phyloP scores from a whole-genome alignment of 2,113 vertebrate species.

The Spheniscus mendiculus region DNA sequence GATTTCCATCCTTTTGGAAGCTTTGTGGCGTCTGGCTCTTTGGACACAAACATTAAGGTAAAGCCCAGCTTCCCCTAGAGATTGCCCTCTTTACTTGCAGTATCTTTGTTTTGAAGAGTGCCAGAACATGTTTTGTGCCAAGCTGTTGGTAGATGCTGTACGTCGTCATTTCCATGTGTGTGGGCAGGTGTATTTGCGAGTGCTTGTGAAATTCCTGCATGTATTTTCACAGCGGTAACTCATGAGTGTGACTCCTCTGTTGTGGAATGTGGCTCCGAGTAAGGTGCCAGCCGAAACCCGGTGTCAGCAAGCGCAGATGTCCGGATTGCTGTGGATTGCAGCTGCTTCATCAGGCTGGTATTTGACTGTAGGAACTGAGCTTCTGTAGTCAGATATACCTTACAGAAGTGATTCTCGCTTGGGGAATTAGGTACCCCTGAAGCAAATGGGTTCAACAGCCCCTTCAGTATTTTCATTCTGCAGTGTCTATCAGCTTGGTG shows the following conservation, averaged over 20 bases:
- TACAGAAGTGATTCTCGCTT: neutral
- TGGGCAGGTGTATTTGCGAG: neutral
- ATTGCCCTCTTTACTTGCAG: neutral
- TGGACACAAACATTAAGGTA: slow-evolving; percentile 97
- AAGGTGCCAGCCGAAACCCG: neutral
- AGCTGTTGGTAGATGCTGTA: neutral
- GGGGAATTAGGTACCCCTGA: neutral
- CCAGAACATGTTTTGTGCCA: neutral
- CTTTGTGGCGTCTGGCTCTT: slow-evolving; percentile 91
- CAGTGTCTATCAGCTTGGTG: neutral
- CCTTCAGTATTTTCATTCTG: neutral
- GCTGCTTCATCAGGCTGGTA: neutral
- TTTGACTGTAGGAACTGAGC: neutral
- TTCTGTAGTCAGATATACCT: neutral
- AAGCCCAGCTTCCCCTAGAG: neutral
- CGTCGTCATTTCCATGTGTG: neutral
- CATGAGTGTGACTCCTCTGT: neutral
- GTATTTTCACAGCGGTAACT: neutral
- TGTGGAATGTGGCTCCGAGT: neutral
- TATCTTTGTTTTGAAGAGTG: neutral
- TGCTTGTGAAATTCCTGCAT: neutral
- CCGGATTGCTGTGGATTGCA: neutral
- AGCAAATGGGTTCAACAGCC: neutral
- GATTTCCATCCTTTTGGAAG: slow-evolving; percentile 92
- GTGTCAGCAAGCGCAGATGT: neutral